phyloP scores from a whole-genome alignment of 2,797 vertebrate species.

The Sciurus vulgaris region DNA sequence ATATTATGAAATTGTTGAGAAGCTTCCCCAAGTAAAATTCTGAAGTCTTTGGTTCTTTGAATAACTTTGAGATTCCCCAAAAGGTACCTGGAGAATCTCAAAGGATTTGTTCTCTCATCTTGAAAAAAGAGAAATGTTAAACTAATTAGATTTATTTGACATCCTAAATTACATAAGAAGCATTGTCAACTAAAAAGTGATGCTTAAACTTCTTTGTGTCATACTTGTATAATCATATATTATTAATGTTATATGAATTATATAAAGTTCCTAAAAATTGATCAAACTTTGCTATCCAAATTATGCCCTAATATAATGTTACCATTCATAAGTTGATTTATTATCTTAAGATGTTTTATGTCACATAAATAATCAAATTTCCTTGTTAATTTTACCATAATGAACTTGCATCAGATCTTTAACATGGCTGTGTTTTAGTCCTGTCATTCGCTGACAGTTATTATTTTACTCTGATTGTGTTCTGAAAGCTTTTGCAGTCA shows the following conservation, averaged over 20 bases:
- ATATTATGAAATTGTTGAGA: not conserved
- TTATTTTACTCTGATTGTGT: not conserved
- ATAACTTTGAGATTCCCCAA: not conserved
- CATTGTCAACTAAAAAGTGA: not conserved
- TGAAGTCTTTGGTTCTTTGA: not conserved
- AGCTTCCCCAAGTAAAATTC: constrained; percentile 24
- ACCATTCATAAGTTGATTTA: not conserved
- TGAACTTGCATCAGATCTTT: constrained; percentile 22
- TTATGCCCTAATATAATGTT: not conserved
- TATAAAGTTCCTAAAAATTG: not conserved
- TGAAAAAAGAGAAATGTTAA: not conserved
- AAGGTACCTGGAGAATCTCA: not conserved
- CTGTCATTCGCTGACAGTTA: constrained; percentile 28
- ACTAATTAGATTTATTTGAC: not conserved
- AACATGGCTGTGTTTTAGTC: constrained; percentile 28
- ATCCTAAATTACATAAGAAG: not conserved
- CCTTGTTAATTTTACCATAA: not conserved
- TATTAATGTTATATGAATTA: not conserved
- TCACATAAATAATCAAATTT: constrained; percentile 63
- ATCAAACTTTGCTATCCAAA: not conserved
- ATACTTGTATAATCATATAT: not conserved
- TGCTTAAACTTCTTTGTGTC: not conserved
- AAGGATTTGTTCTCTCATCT: constrained; percentile 28
- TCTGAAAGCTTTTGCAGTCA: constrained; percentile 29
- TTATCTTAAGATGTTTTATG: constrained; percentile 11